Conservation (phyloP, 2,888 invertebrate species). For the Lymantria monacha region DNA sequence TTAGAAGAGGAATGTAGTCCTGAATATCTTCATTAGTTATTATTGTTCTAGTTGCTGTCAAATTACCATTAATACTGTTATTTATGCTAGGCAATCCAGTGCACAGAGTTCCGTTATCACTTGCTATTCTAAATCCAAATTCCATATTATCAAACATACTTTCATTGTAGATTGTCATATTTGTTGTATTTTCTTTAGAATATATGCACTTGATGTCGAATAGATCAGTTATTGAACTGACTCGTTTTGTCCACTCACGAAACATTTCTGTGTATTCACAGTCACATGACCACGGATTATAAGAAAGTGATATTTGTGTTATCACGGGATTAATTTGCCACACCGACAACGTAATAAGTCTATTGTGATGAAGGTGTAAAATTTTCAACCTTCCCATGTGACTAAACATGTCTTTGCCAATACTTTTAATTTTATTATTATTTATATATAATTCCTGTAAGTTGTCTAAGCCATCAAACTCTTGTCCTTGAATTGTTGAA, state of each 20-base stretch:
- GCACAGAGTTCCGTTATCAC: constrained; percentile 84
- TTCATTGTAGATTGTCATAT: constrained; percentile 81
- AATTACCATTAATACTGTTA: constrained; percentile 86
- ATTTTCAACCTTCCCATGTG: constrained; percentile 85
- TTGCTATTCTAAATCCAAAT: constrained; percentile 82
- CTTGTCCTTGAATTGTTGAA: constrained; percentile 87
- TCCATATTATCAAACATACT: constrained; percentile 82
- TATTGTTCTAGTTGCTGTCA: constrained; percentile 87
- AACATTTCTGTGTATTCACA: constrained; percentile 90
- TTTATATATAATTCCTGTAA: constrained; percentile 88
- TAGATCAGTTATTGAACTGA: constrained; percentile 85
- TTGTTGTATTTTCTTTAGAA: constrained; percentile 80
- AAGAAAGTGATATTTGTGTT: constrained; percentile 85
- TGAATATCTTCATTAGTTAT: constrained; percentile 87
- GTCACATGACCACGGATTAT: constrained; percentile 92
- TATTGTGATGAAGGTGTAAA: constrained; percentile 87
- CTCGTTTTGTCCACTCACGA: constrained; percentile 88
- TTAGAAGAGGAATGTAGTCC: constrained; percentile 88
- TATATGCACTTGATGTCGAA: constrained; percentile 86
- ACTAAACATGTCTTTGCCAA: constrained; percentile 88
- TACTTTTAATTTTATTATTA: constrained; percentile 86
- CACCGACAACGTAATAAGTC: constrained; percentile 85
- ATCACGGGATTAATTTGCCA: constrained; percentile 86
- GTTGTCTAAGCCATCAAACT: constrained; percentile 89
- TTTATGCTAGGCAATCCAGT: constrained; percentile 85